Evolutionary conservation across 2,888 invertebrate genomes (phyloP), one percentile per base, ranked within the genome.

Genomic region (Drosophila melanosoma): DNA sequence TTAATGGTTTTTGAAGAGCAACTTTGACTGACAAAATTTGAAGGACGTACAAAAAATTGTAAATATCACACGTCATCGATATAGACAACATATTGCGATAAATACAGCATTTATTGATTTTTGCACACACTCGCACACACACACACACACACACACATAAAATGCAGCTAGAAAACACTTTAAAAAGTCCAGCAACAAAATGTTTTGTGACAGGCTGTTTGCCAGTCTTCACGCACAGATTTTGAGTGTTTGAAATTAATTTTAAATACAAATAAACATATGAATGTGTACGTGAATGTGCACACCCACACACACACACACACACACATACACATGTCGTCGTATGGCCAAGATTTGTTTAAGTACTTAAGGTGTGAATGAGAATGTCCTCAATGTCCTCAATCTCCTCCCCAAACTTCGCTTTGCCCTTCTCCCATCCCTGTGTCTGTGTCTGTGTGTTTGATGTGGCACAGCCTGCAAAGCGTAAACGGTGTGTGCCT

Each of bases 361-460:
- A 76, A 87, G 89, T 74, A 87, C 85, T 85, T 87, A 79, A 85
- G 87, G 85, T 85, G 89, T 72, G 73, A 85, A 89, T 89, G 74
- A 79, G 65, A 70, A 62, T 70, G 71, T 77, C 45, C 78, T 69
- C 45, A 70, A 62, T 70, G 71, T 77, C 45, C 78, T 69, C 45
- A 66, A 54, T 38, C 52, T 52, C 26, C 15, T 29, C 4, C n/a
- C n/a, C n/a, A 29, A 32, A 23, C 33, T 29, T 26, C 23, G 12
- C 8, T 15, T 15, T 48, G 20, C 15, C 6, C 23, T 23, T 1
- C n/a, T n/a, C 45, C 15, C 7, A 8, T 40, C 35, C 17, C 4
- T 10, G 23, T 53, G 51, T 66, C 4, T 10, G 23, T 53, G 51
- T 66, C 60, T 70, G 70, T 79, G 68, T 84, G 84, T 89, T 87